Evolutionary conservation across 2,113 vertebrate species (phyloP).

Genomic region (Chloroceryle aenea): DNA sequence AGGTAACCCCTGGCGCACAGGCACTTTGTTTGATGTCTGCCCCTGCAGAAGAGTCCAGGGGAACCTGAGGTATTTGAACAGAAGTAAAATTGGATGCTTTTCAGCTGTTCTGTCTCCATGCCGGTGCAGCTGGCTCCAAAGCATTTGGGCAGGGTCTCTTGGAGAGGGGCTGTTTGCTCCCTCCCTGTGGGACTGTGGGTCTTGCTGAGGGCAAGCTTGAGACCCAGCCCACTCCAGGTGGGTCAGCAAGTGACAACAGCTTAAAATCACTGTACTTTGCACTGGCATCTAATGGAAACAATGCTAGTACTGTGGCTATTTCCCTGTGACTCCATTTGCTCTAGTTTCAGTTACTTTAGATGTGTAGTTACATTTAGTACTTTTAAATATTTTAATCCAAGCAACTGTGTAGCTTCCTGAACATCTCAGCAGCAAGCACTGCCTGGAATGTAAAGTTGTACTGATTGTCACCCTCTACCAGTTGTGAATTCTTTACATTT

Average conservation of each 20-base stretch:
- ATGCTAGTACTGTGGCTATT: not conserved
- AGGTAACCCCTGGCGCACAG: not conserved
- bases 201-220: not conserved
- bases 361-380: not conserved
- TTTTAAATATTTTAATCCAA: not conserved
- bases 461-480: fast-evolving
- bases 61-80: not conserved
- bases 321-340: not conserved
- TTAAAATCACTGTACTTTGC: not conserved
- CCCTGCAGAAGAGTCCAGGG: not conserved
- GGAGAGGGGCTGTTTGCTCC: not conserved
- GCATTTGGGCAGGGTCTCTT: not conserved
- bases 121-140: not conserved
- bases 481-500: not conserved
- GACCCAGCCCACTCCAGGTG: too few relatives aligned
- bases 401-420: not conserved
- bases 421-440: not conserved
- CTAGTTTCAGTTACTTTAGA: not conserved
- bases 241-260: not conserved
- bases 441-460: not conserved
- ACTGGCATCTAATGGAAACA: not conserved
- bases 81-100: not conserved
- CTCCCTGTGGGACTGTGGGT: not conserved
- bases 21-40: not conserved
- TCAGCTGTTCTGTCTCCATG: not conserved